Conservation (phyloP, 2,797 vertebrate species). For the Simalia tracyae region DNA sequence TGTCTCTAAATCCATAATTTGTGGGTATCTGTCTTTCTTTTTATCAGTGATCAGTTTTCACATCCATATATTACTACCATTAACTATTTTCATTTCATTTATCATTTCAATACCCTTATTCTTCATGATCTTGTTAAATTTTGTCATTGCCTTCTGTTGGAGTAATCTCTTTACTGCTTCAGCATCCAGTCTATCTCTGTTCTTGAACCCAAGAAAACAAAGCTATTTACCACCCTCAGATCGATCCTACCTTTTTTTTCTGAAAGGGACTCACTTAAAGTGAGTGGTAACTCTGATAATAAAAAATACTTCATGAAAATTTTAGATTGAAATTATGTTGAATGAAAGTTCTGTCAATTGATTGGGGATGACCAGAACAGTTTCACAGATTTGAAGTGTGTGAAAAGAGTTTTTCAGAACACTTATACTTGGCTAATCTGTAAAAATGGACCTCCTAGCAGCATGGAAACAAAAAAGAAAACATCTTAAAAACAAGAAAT, state of each 20-base stretch:
- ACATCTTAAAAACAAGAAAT: conserved; percentile 24
- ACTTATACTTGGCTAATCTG: conserved; percentile 29
- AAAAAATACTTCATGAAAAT: conserved; percentile 22
- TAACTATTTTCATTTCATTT: background rate
- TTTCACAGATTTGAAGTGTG: conserved; percentile 23
- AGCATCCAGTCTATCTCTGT: background rate
- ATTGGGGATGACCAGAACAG: background rate
- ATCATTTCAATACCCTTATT: background rate
- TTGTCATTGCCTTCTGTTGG: background rate
- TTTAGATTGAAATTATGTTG: background rate
- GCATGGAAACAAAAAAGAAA: background rate
- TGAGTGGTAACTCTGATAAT: background rate
- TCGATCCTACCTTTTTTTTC: background rate
- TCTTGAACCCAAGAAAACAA: background rate
- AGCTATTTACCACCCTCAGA: background rate
- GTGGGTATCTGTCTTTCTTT: background rate
- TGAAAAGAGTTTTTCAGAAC: conserved; percentile 1
- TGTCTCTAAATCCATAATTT: background rate
- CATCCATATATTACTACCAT: background rate
- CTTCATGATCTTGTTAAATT: background rate
- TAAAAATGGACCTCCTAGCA: background rate
- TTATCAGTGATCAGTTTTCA: background rate
- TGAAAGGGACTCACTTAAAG: background rate
- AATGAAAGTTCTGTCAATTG: background rate
- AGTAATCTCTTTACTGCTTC: background rate